phyloP scores from a whole-genome alignment of 2,113 vertebrate genomes.

The Sander lucioperca region DNA sequence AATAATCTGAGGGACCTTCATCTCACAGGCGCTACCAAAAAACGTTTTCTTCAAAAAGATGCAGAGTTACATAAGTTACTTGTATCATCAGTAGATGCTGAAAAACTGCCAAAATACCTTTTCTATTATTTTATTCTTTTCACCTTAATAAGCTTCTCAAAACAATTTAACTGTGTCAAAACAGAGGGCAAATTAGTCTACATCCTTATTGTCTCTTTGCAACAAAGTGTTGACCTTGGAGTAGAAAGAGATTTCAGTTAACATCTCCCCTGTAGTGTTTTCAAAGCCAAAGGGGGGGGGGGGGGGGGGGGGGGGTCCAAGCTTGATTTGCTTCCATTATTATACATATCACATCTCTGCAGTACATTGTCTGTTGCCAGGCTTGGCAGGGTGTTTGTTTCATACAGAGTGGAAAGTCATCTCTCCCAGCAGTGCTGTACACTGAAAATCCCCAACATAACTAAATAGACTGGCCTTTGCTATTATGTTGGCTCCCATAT shows the following conservation, averaged over 20 bases:
- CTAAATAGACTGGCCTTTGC: constrained; percentile 65
- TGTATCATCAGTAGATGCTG: neutral
- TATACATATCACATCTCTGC: constrained; percentile 73
- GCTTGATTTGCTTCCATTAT: constrained; percentile 70
- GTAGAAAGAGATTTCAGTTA: constrained; percentile 33
- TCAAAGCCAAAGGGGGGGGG: constrained; percentile 21
- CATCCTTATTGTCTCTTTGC: constrained; percentile 10
- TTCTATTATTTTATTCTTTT: neutral
- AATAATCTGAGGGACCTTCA: constrained; percentile 35
- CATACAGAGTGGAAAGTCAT: constrained; percentile 49
- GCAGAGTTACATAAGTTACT: constrained; percentile 14
- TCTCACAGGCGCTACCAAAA: constrained; percentile 32
- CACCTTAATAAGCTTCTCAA: neutral
- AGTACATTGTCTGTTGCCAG: constrained; percentile 68
- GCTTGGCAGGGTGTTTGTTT: constrained; percentile 53
- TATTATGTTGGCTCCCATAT: constrained; percentile 42
- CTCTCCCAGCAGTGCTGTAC: constrained; percentile 58
- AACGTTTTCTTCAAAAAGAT: constrained; percentile 43
- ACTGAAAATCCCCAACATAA: constrained; percentile 58
- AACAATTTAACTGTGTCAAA: constrained; percentile 6
- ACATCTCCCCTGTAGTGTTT: constrained; percentile 48
- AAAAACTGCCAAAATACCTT: constrained; percentile 5
- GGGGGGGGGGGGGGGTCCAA: neutral
- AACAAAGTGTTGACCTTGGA: constrained; percentile 56
- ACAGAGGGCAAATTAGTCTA: neutral